Conservation (phyloP, 2,113 vertebrate genomes). For the Psephotus haematonotus region DNA sequence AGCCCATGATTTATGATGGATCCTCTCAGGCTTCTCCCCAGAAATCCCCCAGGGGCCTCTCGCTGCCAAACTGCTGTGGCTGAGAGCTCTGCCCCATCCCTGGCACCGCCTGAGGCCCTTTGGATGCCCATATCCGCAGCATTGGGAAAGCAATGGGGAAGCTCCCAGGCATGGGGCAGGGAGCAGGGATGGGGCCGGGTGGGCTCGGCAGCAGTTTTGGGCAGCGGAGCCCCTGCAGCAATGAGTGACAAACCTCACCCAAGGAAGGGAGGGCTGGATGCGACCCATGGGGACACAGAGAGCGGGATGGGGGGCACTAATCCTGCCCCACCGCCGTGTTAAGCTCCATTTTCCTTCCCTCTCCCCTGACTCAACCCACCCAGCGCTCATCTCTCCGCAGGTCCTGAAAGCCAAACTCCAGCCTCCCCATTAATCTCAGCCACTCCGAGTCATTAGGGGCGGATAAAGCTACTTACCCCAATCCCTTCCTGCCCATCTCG, state of each 20-base stretch:
- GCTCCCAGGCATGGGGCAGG: background rate
- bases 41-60: background rate
- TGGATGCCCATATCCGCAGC: accelerated
- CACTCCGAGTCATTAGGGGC: background rate
- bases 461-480: conserved; percentile 12
- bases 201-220: accelerated
- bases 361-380: accelerated
- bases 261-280: background rate
- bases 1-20: background rate
- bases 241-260: background rate
- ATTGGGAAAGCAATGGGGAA: accelerated
- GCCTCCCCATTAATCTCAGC: background rate
- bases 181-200: background rate
- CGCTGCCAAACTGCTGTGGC: accelerated
- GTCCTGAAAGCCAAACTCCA: background rate
- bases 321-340: background rate
- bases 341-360: accelerated
- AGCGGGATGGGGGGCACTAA: accelerated
- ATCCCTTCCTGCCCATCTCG: conserved; percentile 64
- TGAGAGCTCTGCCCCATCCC: accelerated
- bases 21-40: background rate
- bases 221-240: accelerated
- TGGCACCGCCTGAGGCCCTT: accelerated
- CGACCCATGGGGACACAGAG: accelerated
- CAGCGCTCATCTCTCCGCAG: accelerated